Conservation (phyloP, 2,888 invertebrate species). For the Apodemia mormo region DNA sequence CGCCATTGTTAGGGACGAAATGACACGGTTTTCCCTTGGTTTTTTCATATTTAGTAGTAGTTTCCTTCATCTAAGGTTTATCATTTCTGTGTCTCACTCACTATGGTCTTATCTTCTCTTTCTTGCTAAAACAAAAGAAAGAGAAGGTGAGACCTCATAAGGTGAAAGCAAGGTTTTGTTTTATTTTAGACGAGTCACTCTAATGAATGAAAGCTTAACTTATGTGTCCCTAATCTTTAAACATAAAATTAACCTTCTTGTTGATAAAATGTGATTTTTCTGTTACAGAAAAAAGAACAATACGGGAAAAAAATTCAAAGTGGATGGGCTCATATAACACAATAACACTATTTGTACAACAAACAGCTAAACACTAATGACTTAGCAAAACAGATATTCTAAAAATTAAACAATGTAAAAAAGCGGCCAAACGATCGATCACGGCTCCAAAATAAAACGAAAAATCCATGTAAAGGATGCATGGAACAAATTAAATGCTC, state of each 20-base stretch:
- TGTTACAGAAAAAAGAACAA: background rate
- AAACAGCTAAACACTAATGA: constrained; percentile 59
- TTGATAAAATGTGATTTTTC: background rate
- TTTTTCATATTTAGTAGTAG: too few relatives aligned
- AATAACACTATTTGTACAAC: constrained; percentile 3
- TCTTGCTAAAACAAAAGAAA: too few relatives aligned
- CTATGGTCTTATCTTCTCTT: too few relatives aligned
- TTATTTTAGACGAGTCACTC: too few relatives aligned
- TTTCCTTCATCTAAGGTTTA: too few relatives aligned
- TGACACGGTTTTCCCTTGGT: too few relatives aligned
- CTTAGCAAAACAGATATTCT: constrained; percentile 73
- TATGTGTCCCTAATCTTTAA: background rate
- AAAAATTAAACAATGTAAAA: constrained; percentile 78
- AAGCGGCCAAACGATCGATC: constrained; percentile 77
- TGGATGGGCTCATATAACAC: background rate
- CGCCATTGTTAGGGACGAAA: too few relatives aligned
- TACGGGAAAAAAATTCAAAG: background rate
- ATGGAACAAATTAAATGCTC: constrained; percentile 80
- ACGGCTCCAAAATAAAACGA: constrained; percentile 74
- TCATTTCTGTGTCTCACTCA: too few relatives aligned
- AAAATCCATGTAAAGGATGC: constrained; percentile 74
- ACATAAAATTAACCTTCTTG: background rate
- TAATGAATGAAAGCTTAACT: too few relatives aligned
- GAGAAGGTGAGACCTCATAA: too few relatives aligned
- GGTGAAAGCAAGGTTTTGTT: too few relatives aligned